Evolutionary conservation across 92 coral and sea anemone genomes (phyloP).

Genomic region (Epizoanthus rinbou): DNA sequence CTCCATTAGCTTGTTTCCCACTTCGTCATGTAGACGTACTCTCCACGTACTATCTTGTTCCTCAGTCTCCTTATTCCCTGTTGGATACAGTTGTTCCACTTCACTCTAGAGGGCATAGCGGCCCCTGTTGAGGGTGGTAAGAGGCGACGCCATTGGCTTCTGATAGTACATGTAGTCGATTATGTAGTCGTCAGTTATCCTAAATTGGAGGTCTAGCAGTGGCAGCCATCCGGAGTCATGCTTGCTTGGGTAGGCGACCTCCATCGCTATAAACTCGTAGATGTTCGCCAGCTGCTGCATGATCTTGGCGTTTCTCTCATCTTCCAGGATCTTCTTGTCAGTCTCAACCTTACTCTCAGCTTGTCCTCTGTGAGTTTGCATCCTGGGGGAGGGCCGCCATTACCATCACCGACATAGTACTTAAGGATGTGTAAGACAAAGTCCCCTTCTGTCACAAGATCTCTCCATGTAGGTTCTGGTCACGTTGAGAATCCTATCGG

Average conservation of each 20-base stretch:
- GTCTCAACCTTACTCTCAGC: background rate
- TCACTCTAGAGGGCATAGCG: background rate
- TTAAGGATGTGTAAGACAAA: background rate
- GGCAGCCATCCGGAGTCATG: background rate
- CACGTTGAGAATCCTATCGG: background rate
- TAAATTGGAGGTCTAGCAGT: background rate
- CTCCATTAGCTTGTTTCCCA: background rate
- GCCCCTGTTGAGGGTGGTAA: background rate
- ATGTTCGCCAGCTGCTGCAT: background rate
- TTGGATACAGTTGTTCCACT: background rate
- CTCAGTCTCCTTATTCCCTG: background rate
- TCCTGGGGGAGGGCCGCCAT: slow-evolving; percentile 12
- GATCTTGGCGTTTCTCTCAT: background rate
- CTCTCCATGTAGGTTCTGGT: background rate
- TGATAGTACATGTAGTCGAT: background rate
- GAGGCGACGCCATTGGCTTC: slow-evolving; percentile 7
- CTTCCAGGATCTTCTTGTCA: background rate
- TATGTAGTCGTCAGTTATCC: background rate
- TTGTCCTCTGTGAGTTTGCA: background rate
- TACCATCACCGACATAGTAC: background rate
- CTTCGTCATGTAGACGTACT: background rate
- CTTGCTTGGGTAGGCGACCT: background rate
- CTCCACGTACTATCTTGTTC: background rate
- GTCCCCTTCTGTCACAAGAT: background rate
- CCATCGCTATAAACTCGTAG: background rate